Conservation (phyloP, 2,888 invertebrate species). For the Candidula unifasciata region DNA sequence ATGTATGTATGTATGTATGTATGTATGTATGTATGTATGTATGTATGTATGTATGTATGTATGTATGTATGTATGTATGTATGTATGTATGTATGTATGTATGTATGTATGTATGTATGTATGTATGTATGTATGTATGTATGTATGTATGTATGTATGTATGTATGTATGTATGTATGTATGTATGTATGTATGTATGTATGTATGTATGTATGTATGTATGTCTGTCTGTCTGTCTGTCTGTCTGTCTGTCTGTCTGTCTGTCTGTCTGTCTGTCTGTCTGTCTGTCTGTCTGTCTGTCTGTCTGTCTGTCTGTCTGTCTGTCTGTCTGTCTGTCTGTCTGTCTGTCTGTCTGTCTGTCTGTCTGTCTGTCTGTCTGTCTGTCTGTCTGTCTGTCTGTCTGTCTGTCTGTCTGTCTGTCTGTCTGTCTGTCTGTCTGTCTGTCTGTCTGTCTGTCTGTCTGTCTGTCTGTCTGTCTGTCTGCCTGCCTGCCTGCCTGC, state of each 20-base stretch:
- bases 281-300: conserved; percentile 8
- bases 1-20: too few species aligned
- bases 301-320: conserved; percentile 8
- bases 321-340: conserved; percentile 8
- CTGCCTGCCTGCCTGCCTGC: neutral
- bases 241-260: conserved; percentile 8
- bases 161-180: too few species aligned
- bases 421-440: conserved; percentile 8
- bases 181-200: too few species aligned
- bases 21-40: too few species aligned
- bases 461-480: conserved; percentile 8
- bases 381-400: conserved; percentile 8
- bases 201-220: too few species aligned
- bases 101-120: too few species aligned
- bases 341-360: conserved; percentile 8
- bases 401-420: conserved; percentile 6
- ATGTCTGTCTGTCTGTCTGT: conserved; percentile 1
- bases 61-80: too few species aligned
- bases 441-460: conserved; percentile 8
- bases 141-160: too few species aligned
- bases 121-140: too few species aligned
- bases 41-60: too few species aligned
- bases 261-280: conserved; percentile 8
- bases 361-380: conserved; percentile 8
- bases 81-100: too few species aligned